These are phyloP conservation scores for Zapornia atra DNA, from an alignment of 2,113 vertebrate genomes.

Conservation along the genomic window DNA sequence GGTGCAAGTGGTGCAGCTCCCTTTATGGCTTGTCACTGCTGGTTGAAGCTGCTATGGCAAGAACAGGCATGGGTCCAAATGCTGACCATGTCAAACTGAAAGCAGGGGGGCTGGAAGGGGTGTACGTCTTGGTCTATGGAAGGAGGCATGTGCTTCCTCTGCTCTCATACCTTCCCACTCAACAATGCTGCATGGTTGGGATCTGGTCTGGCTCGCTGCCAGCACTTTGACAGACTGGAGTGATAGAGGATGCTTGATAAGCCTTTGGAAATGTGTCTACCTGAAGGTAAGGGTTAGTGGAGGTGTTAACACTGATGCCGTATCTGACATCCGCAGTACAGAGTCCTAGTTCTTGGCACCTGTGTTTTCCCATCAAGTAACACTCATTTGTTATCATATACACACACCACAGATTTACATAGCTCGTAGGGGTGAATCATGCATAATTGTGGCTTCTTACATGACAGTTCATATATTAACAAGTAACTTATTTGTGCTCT, in stretches of 20 bases:
- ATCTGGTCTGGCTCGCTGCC: background rate
- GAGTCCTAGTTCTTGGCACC: conserved; percentile 46
- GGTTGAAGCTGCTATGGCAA: background rate
- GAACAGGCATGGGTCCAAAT: accelerated
- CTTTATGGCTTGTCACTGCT: background rate
- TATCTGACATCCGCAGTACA: conserved; percentile 37
- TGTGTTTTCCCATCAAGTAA: conserved; percentile 52
- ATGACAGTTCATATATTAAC: conserved; percentile 66
- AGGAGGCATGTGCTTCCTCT: background rate
- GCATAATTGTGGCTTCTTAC: conserved; percentile 62
- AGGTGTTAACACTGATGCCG: conserved; percentile 45
- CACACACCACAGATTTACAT: conserved; percentile 49
- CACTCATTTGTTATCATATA: conserved; percentile 59
- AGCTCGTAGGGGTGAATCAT: conserved; percentile 57
- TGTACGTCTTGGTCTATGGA: accelerated
- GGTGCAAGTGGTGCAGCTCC: too few species aligned
- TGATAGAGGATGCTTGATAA: conserved; percentile 26
- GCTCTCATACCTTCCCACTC: background rate
- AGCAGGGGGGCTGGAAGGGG: background rate
- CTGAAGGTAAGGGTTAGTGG: conserved; percentile 35
- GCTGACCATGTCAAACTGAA: accelerated
- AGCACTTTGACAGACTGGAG: background rate
- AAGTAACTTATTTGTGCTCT: conserved; percentile 7
- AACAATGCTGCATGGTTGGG: background rate
- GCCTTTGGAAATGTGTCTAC: conserved; percentile 33